These are phyloP conservation scores for Dicaeum eximium DNA, from an alignment of 2,113 vertebrate species.

Conservation along the genomic window DNA sequence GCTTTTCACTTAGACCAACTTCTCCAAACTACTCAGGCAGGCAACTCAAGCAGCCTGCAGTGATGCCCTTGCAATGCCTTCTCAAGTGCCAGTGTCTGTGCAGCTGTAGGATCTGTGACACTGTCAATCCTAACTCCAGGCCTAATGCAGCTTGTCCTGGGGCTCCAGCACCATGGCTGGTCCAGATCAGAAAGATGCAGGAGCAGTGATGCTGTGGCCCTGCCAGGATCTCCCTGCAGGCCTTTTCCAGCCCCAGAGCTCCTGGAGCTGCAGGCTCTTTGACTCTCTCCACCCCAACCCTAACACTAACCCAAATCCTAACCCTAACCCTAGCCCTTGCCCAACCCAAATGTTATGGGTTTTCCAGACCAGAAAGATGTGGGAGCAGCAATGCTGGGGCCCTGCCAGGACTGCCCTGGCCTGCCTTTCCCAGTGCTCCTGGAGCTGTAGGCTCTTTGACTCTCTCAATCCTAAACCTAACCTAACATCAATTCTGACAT, in stretches of 20 bases:
- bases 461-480: not conserved
- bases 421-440: not conserved
- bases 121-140: not conserved
- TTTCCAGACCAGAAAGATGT: not conserved
- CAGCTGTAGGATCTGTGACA: not conserved
- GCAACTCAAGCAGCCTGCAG: not conserved
- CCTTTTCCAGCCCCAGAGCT: not conserved
- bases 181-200: accelerated
- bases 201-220: not conserved
- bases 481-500: not conserved
- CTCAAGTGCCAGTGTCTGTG: not conserved
- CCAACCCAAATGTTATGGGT: not conserved
- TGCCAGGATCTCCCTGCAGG: accelerated
- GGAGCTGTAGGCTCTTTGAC: not conserved
- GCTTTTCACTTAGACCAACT: not conserved
- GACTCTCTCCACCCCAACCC: not conserved
- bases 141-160: not conserved
- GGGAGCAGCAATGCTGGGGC: not conserved
- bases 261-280: not conserved
- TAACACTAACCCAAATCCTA: too few relatives aligned
- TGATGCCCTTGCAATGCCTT: not conserved
- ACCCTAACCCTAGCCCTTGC: too few relatives aligned
- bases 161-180: not conserved
- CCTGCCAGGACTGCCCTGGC: not conserved
- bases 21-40: not conserved